phyloP scores from a whole-genome alignment of 2,113 vertebrate species.

The Felis catus region F.catus_Fca126_mat1.0 CM031423.1:18483501-18484000 shows the following conservation, averaged over 20 bases:
- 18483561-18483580: neutral
- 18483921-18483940: neutral
- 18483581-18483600: neutral
- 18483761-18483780: neutral
- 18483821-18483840: neutral
- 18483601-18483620: neutral
- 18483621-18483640: neutral
- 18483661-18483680: neutral
- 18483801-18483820: neutral
- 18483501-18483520: neutral
- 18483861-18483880: neutral
- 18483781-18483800: neutral
- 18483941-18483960: neutral
- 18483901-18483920: neutral
- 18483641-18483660: rapidly evolving
- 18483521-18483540: neutral
- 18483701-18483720: conserved; percentile 25
- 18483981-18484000: neutral
- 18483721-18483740: neutral
- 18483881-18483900: neutral
- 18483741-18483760: neutral
- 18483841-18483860: neutral
- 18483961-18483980: neutral
- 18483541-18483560: neutral
- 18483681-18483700: neutral